These are phyloP conservation scores for Rallus limicola DNA, from an alignment of 2,113 vertebrate genomes.

Conservation along the genomic window DNA sequence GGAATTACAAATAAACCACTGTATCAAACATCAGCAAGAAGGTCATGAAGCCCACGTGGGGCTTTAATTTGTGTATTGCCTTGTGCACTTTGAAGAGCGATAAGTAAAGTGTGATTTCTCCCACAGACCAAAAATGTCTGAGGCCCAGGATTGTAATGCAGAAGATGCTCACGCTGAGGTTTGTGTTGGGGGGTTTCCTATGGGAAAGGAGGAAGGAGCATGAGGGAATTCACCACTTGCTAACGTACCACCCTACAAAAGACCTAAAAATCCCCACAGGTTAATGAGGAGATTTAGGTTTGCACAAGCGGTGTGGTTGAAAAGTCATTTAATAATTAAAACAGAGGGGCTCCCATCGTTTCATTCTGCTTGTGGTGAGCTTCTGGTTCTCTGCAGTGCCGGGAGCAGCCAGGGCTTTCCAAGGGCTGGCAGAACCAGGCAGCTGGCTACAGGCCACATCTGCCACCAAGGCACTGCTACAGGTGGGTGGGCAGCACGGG, in stretches of 20 bases:
- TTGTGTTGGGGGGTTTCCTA: neutral
- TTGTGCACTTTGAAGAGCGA: neutral
- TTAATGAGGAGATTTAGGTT: neutral
- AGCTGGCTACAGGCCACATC: neutral
- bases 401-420: conserved; percentile 57
- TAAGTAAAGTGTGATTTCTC: neutral
- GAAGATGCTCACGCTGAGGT: neutral
- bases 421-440: conserved; percentile 31
- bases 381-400: neutral
- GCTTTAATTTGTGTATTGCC: neutral
- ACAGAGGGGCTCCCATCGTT: conserved; percentile 8
- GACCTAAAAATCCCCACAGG: neutral
- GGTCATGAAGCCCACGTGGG: accelerated
- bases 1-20: neutral
- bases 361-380: conserved; percentile 7
- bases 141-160: neutral
- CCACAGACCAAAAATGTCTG: neutral
- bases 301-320: neutral
- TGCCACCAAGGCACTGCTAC: conserved; percentile 55
- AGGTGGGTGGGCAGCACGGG: neutral
- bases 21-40: neutral
- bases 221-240: neutral
- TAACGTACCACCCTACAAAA: neutral
- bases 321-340: neutral
- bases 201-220: neutral